A percentile compares a stretch with the other conserved stretches of the same genome.
Conservation (phyloP, 2,888 invertebrate species). For the Lutraria lutraria region DNA sequence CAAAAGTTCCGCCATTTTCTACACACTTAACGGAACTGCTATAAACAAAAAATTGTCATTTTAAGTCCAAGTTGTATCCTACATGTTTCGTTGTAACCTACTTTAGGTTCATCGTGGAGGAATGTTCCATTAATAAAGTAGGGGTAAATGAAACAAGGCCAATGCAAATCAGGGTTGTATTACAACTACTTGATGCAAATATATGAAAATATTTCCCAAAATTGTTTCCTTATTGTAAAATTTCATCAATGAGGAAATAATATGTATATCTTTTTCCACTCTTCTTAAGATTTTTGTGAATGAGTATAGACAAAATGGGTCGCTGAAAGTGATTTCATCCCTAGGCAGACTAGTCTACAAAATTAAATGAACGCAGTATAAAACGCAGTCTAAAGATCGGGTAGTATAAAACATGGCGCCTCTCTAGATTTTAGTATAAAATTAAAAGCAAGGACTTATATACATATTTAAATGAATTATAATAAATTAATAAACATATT, state of each 20-base stretch:
- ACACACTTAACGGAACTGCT: not conserved
- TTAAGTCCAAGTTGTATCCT: conserved; percentile 17
- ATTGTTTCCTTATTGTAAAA: not conserved
- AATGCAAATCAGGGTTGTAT: not conserved
- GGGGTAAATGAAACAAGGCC: not conserved
- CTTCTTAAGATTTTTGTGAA: not conserved
- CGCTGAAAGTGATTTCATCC: not conserved
- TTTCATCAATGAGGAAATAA: not conserved
- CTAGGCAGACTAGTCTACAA: conserved; percentile 13
- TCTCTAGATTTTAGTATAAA: too few relatives aligned
- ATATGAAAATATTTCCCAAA: too few relatives aligned
- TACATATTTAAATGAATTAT: too few relatives aligned
- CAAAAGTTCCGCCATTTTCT: conserved; percentile 85
- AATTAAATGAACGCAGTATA: not conserved
- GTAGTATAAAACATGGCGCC: too few relatives aligned
- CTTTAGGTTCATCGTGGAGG: conserved; percentile 33
- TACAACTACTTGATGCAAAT: too few relatives aligned
- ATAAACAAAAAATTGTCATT: conserved; percentile 15
- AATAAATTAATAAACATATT: too few relatives aligned
- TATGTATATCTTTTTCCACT: not conserved
- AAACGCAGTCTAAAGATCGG: not conserved
- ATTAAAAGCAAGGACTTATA: too few relatives aligned
- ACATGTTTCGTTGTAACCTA: conserved; percentile 22
- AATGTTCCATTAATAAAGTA: not conserved
- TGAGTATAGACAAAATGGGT: not conserved